Evolutionary conservation across 1,140 invertebrate genomes (phyloP).

Genomic region (Pseudomyrmex pallidus): DNA sequence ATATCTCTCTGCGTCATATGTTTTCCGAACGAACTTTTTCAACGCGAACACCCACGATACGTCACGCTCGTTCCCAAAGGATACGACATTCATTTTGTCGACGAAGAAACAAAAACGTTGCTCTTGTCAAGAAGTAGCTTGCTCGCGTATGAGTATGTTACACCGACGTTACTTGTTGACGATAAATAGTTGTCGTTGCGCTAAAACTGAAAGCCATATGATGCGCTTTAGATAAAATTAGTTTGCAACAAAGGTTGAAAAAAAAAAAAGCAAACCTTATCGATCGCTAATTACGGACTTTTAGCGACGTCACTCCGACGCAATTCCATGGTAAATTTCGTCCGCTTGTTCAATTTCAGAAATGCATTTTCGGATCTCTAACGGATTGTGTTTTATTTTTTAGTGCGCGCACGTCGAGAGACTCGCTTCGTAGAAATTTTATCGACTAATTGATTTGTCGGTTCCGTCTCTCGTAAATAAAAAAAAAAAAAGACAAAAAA

Average conservation of each 20-base stretch:
- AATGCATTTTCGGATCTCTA: neutral
- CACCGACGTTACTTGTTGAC: neutral
- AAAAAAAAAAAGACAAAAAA: neutral
- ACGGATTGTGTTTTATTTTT: conserved; percentile 12
- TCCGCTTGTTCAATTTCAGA: neutral
- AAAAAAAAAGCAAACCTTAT: neutral
- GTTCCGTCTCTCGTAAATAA: neutral
- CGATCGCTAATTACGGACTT: neutral
- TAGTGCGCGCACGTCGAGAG: neutral
- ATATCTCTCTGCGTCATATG: conserved; percentile 26
- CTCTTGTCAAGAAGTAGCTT: conserved; percentile 29
- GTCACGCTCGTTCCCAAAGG: neutral
- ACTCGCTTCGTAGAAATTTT: neutral
- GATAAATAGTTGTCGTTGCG: conserved; percentile 11
- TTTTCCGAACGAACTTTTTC: neutral
- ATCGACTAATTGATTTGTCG: conserved; percentile 1
- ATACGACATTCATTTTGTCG: conserved; percentile 34
- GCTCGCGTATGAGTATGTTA: neutral
- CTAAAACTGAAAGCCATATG: neutral
- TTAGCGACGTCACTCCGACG: neutral
- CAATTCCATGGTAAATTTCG: neutral
- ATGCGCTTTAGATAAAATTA: conserved; percentile 14
- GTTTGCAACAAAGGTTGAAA: neutral
- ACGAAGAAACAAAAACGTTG: conserved; percentile 37
- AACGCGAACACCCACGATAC: neutral